Evolutionary conservation across 2,888 invertebrate species (phyloP).

Genomic region (Caradrina clavipalpis): DNA sequence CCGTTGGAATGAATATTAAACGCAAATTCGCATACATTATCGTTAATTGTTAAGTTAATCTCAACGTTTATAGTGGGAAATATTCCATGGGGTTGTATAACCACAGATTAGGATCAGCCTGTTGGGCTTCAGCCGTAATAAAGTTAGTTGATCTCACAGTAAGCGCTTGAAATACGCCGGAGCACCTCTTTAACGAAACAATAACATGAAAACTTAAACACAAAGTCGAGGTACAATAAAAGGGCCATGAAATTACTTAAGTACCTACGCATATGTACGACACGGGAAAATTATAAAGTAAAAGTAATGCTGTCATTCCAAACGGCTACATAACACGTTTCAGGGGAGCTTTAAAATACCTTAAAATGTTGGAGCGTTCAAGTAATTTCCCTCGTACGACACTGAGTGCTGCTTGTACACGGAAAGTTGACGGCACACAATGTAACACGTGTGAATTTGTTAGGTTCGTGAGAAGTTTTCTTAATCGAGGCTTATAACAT

Average conservation of each 20-base stretch:
- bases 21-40: conserved; percentile 49
- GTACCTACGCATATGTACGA: conserved; percentile 51
- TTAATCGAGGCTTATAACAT: conserved; percentile 18
- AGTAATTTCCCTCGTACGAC: conserved; percentile 74
- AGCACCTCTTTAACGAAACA: conserved; percentile 49
- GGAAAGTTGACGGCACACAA: conserved; percentile 67
- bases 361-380: conserved; percentile 74
- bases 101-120: conserved; percentile 50
- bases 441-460: conserved; percentile 63
- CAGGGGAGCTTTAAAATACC: conserved; percentile 74
- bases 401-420: conserved; percentile 61
- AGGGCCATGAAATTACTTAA: conserved; percentile 47
- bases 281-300: conserved; percentile 70
- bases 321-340: conserved; percentile 76
- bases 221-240: conserved; percentile 53
- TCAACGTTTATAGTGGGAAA: conserved; percentile 32
- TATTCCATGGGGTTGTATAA: conserved; percentile 41
- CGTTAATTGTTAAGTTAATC: conserved; percentile 58
- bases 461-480: conserved; percentile 44
- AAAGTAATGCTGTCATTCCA: conserved; percentile 74
- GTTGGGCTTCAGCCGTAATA: conserved; percentile 39
- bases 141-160: conserved; percentile 53
- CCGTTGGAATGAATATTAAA: conserved; percentile 47
- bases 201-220: conserved; percentile 44
- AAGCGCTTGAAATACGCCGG: conserved; percentile 49